These are phyloP conservation scores for Nanorana parkeri DNA, from an alignment of 2,113 vertebrate species.

Conservation along the genomic window DNA sequence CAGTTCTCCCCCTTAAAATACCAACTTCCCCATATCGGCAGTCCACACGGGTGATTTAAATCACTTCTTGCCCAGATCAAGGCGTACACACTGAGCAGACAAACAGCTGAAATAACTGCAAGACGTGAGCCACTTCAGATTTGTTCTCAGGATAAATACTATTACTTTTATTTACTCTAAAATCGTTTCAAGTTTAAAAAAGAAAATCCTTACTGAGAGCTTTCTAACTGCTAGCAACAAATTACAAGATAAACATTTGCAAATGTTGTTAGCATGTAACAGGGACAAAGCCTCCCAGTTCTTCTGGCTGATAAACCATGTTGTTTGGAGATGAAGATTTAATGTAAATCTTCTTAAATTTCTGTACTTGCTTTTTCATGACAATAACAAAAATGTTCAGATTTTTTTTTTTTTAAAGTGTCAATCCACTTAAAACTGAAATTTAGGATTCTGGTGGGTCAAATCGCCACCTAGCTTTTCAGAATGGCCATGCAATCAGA, in stretches of 20 bases:
- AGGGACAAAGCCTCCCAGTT: neutral
- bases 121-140: neutral
- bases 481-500: too few relatives aligned
- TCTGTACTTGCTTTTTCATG: too few relatives aligned
- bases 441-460: too few relatives aligned
- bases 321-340: neutral
- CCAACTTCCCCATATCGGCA: neutral
- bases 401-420: too few relatives aligned
- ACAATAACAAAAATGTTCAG: too few relatives aligned
- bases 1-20: neutral
- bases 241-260: conserved; percentile 37
- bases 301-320: neutral
- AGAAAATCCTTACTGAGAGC: neutral
- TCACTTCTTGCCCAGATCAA: neutral
- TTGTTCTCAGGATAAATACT: conserved; percentile 16
- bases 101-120: conserved; percentile 22
- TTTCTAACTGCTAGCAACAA: conserved; percentile 8
- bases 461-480: too few relatives aligned
- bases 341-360: too few relatives aligned
- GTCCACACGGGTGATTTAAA: neutral
- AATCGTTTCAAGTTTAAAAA: conserved; percentile 6
- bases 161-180: conserved; percentile 17
- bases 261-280: neutral
- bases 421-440: too few relatives aligned
- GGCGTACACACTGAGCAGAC: neutral